phyloP scores from a whole-genome alignment of 2,113 vertebrate genomes.

The Crotalus viridis region DNA sequence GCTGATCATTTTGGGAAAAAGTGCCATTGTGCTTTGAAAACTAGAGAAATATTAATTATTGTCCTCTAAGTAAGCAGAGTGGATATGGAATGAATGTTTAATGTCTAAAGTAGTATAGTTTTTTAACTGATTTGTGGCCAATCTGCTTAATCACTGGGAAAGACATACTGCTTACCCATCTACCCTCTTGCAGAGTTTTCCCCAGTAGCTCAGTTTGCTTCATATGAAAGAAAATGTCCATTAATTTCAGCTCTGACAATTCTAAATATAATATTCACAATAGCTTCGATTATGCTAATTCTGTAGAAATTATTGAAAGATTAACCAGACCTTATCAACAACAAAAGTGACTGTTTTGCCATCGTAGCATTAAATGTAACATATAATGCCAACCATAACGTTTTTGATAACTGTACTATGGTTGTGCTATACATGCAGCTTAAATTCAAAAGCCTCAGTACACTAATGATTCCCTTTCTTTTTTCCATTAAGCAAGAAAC shows the following conservation, averaged over 20 bases:
- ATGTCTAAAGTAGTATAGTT: neutral
- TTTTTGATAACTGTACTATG: neutral
- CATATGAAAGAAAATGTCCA: neutral
- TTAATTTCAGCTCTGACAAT: neutral
- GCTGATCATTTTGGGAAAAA: neutral
- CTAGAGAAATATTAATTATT: neutral
- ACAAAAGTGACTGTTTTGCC: neutral
- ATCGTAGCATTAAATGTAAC: neutral
- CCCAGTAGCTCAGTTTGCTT: neutral
- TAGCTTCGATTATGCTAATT: neutral
- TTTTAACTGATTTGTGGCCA: neutral
- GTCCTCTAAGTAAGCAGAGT: neutral
- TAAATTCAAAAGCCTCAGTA: neutral
- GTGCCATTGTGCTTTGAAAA: neutral
- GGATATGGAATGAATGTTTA: neutral
- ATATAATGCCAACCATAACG: neutral
- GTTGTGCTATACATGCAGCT: neutral
- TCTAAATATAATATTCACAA: neutral
- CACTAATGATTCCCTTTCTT: neutral
- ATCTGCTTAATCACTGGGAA: neutral
- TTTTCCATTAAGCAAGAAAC: neutral
- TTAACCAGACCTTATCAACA: neutral
- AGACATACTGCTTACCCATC: neutral
- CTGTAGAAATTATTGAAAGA: neutral
- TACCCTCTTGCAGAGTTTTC: neutral